A percentile compares a stretch with the other conserved stretches of the same genome.
Evolutionary conservation across 2,888 invertebrate species (phyloP).

Genomic region (Encarsia formosa): DNA sequence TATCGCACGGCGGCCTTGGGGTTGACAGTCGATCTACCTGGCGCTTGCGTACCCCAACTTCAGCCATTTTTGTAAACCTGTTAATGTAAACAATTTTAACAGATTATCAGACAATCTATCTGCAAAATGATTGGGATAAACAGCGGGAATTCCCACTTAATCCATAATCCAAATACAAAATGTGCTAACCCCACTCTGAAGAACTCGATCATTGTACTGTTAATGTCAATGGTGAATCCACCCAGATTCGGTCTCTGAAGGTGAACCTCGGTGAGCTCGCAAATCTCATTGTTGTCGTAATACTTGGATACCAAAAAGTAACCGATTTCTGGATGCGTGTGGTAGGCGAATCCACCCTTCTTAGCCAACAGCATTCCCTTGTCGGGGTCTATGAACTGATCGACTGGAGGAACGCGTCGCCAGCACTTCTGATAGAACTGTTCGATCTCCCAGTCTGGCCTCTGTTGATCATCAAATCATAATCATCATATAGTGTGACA

Average conservation of each 20-base stretch:
- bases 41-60: neutral
- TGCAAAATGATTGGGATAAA: too few relatives aligned
- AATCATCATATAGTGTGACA: too few relatives aligned
- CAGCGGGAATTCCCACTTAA: too few relatives aligned
- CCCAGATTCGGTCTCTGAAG: neutral
- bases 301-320: constrained; percentile 38
- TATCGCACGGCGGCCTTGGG: neutral
- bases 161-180: too few relatives aligned
- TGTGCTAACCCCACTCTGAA: constrained; percentile 1
- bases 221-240: neutral
- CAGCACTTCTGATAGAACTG: constrained; percentile 29
- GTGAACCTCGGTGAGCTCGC: constrained; percentile 33
- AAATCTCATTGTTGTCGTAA: constrained; percentile 39
- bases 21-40: neutral
- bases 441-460: constrained; percentile 36
- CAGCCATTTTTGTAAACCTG: neutral
- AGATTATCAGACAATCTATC: too few relatives aligned
- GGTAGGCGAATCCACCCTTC: constrained; percentile 40
- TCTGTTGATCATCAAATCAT: too few relatives aligned
- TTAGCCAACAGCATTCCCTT: constrained; percentile 36
- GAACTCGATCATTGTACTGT: neutral
- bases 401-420: constrained; percentile 33
- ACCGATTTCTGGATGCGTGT: constrained; percentile 38
- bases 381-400: constrained; percentile 34
- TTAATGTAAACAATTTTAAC: too few relatives aligned